Evolutionary conservation across 2,888 invertebrate species (phyloP), one percentile per base, ranked within the genome.

Genomic region (Bombylius discolor): DNA sequence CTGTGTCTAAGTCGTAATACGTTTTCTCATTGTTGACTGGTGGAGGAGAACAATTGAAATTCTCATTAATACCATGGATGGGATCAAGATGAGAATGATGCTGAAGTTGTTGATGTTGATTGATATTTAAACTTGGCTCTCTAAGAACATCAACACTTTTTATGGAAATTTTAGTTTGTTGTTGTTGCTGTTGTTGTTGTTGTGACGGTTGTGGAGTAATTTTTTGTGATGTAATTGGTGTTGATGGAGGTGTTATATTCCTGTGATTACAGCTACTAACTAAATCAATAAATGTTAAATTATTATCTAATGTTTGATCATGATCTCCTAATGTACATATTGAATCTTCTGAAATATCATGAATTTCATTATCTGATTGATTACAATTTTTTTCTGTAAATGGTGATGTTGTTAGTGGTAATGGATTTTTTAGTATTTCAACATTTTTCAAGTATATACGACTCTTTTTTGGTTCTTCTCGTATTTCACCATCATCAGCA

Each of bases 391-490:
- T 49, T 13, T 46, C 51, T 47, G 33, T 44, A 39, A 47, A 36
- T 13, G 23, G 23, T 23, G 23, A 23, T 23, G 23, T 23, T 23
- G 23, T 23, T 23, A 23, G 23, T 1, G 64, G 63, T 45, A 64
- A 62, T 5, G 73, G 72, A 51, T 71, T 70, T 4, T 70, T 64
- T 14, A 74, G 59, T 13, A 68, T 71, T 44, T 71, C 69, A 0
- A 73, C 72, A 62, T 71, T 73, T 63, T 72, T 73, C 42, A 74
- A 64, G 48, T 69, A 74, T 48, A 74, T 73, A 56, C 72, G 64
- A 56, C 67, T 70, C 55, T 68, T 68, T 31, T 66, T 61, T 34
- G 62, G 61, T n/a, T 60, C 60, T 1, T 57, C 42, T 32, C 51
- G 52, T 46, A n/a, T 34, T 48, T 53, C 36, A 33, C 31, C 39